phyloP scores from a whole-genome alignment of 2,797 vertebrate genomes.

The Enteromius afrohamiltoni region DNA sequence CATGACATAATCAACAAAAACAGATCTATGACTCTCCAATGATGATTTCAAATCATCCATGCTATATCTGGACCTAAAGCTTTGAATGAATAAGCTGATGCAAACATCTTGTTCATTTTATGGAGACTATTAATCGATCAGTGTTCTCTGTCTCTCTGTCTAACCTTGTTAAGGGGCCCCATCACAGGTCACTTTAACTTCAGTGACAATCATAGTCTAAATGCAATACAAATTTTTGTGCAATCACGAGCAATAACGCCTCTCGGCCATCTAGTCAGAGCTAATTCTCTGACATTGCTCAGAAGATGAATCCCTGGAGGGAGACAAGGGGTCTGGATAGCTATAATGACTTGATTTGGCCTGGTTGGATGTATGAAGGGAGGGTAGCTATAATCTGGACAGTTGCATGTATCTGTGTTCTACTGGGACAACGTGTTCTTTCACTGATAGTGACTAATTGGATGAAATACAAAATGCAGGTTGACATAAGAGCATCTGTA shows the following conservation, averaged over 20 bases:
- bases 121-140: neutral
- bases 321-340: constrained; percentile 41
- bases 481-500: constrained; percentile 35
- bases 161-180: neutral
- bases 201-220: constrained; percentile 33
- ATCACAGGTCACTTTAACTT: constrained; percentile 13
- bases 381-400: constrained; percentile 39
- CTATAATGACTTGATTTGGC: constrained; percentile 46
- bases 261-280: neutral
- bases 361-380: constrained; percentile 12
- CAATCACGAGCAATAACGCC: constrained; percentile 24
- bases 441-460: constrained; percentile 52
- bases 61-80: neutral
- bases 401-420: constrained; percentile 35
- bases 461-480: constrained; percentile 53
- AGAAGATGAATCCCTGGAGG: constrained; percentile 4
- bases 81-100: neutral
- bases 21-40: constrained; percentile 14
- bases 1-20: neutral
- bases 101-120: constrained; percentile 16
- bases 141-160: constrained; percentile 12
- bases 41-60: constrained; percentile 4
- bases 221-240: constrained; percentile 23
- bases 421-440: constrained; percentile 51
- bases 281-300: constrained; percentile 16